Base-by-base conservation (phyloP, 2,888 invertebrate genomes). In the Panopea generosa region DNA sequence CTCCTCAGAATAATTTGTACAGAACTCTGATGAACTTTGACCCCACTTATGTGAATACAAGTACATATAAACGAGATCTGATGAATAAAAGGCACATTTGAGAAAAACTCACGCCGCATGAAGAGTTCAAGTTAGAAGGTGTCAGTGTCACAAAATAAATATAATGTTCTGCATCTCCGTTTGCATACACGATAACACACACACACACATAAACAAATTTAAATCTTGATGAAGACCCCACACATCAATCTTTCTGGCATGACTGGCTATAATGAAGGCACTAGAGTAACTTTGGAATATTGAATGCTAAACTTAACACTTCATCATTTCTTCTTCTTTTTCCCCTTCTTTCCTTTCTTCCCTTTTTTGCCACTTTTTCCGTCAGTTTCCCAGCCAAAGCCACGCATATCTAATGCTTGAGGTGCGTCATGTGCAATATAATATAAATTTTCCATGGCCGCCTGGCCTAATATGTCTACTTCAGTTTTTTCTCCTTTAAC, bases 361-460 rank as follows among this genome's bases (percentile, higher is more conserved):
- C 86, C 87, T 59, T 82, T 84, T 53, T 86, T 86, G 92, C 97
- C 97, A 92, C 97, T 97, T 93, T 96, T 97, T 86, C 96, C 96
- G 6, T 95, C 96, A 80, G 96, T 97, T 0, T 97, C 96, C 95
- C 97, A 97, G 33, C 96, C 96, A 92, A 98, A 98, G 0, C 98
- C 98, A 82, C 98, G 94, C 45, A 96, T 96, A 86, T 95, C 95
- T 16, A 98, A 93, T 11, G 98, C 94, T 90, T 98, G 97, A 93
- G 97, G 97, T 0, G 97, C 96, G 91, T 97, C 97, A 90, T 98
- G 98, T 85, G 98, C 98, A 0, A 96, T 97, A 89, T 96, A 97
- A 91, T 98, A 98, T 0, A 98, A 97, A 90, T 98, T 98, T 83
- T 97, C 96, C 97, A 98, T 97, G 0, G 97, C 97, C 2, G 96